Evolutionary conservation across 2,797 vertebrate species (phyloP), one percentile per base, ranked within the genome.

Genomic region (Loriculus beryllinus): DNA sequence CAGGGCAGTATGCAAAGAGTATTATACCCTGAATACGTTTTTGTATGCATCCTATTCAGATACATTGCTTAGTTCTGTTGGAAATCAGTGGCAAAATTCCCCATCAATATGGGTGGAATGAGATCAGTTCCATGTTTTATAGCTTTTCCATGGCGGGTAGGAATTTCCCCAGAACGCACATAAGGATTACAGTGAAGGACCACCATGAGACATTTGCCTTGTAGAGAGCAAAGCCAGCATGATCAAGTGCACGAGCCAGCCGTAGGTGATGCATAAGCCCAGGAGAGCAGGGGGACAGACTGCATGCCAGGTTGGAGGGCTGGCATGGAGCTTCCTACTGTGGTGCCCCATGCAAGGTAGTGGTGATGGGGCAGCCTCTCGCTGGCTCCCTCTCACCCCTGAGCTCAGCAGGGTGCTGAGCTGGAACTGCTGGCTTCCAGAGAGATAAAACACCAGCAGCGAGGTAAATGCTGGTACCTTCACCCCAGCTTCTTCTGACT

Each of bases 261-360:
- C 47, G 74, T 9, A 17, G 40, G 69, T 49, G 40, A 67, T 0
- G 0, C 19, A 10, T 51, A 31, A 65, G 52, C 65, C 19, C 2
- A 6, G 37, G 39, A 49, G 31, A 68, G 74, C 74, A 39, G 25
- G 43, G 19, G 56, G 25, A 42, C 43, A 59, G 48, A 2, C 31
- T 31, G 65, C 47, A 29, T 0, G 0, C 17, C 0, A 3, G 29
- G 26, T 21, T 1, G 0, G 28, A 47, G 42, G 37, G 47, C 51
- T 39, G 69, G 51, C 47, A 54, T 1, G 1, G 20, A 10, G 23
- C 47, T 77, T 47, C 71, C 52, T 1, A 1, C 35, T 5, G 22
- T 51, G 42, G 47, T 23, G 60, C 31, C 65, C 37, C 12, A 1
- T 0, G 5, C 42, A 18, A 67, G 47, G 75, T 62, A 49, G 60